These are phyloP conservation scores for Aricia artaxerxes DNA, from an alignment of 2,888 invertebrate species.

Conservation along the genomic window DNA sequence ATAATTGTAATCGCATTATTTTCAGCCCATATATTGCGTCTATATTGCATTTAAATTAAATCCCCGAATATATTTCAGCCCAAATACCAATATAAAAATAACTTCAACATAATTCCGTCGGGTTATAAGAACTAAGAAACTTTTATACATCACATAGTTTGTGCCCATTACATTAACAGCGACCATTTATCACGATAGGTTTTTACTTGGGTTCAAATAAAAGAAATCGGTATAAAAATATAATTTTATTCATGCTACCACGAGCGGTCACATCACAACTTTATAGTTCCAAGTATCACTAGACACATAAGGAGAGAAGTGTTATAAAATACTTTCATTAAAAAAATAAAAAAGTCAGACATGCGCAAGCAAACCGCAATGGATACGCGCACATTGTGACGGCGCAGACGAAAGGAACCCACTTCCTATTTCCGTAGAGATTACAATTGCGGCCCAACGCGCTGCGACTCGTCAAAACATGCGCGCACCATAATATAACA, in stretches of 20 bases:
- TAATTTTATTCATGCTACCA: conserved; percentile 67
- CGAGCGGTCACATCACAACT: conserved; percentile 67
- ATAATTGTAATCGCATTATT: no score
- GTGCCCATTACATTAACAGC: no score
- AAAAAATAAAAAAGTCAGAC: conserved; percentile 69
- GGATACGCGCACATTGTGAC: neutral
- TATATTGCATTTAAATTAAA: no score
- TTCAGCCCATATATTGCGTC: no score
- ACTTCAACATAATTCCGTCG: no score
- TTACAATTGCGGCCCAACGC: neutral
- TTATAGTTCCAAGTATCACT: conserved; percentile 49
- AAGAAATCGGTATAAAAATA: conserved; percentile 67
- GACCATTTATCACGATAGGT: no score
- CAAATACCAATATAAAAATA: no score
- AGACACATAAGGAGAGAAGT: conserved; percentile 53
- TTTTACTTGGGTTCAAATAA: conserved; percentile 45
- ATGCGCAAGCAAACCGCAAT: conserved; percentile 58
- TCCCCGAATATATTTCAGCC: no score
- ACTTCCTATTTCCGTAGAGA: neutral
- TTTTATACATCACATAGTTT: no score
- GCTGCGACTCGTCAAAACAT: neutral
- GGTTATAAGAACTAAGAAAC: no score
- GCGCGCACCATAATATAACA: conserved; percentile 49
- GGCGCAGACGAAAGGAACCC: neutral
- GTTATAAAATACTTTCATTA: conserved; percentile 73